Percentiles rank a stretch among this genome's conserved stretches.
phyloP scores from a whole-genome alignment of 2,888 invertebrate species.

The Tipula lateralis region DNA sequence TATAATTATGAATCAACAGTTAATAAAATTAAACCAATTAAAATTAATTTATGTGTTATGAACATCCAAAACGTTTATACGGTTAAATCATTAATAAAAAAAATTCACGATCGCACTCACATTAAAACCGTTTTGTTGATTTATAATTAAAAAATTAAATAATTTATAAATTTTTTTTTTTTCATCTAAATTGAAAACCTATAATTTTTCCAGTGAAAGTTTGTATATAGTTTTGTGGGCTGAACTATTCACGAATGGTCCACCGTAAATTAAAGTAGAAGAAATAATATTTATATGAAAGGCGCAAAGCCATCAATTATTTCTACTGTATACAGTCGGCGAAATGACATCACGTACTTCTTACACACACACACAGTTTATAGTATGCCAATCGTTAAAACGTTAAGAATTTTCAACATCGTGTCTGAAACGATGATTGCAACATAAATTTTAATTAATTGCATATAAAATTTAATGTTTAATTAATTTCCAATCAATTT shows the following conservation, averaged over 20 bases:
- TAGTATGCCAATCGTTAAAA: too few species aligned
- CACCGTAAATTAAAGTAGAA: not conserved
- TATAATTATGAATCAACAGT: slow-evolving; percentile 1
- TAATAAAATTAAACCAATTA: slow-evolving; percentile 11
- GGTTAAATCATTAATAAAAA: not conserved
- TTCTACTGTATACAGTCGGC: not conserved
- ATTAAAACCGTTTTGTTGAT: not conserved
- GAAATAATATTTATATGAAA: not conserved
- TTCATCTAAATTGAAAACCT: not conserved
- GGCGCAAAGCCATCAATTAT: not conserved
- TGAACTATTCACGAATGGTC: slow-evolving; percentile 14
- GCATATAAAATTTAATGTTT: not conserved
- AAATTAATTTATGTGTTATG: slow-evolving; percentile 2
- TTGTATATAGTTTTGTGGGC: not conserved
- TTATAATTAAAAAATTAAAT: not conserved
- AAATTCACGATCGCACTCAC: not conserved
- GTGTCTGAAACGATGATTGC: not conserved
- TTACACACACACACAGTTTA: not conserved
- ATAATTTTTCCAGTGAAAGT: not conserved
- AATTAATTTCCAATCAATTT: slow-evolving; percentile 11
- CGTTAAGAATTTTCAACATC: not conserved
- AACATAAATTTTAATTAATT: not conserved
- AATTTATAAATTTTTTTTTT: not conserved
- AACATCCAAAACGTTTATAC: not conserved
- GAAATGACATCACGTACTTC: not conserved